These are phyloP conservation scores for Leguminivora glycinivorella DNA, from an alignment of 1,140 invertebrate species.

Conservation along the genomic window DNA sequence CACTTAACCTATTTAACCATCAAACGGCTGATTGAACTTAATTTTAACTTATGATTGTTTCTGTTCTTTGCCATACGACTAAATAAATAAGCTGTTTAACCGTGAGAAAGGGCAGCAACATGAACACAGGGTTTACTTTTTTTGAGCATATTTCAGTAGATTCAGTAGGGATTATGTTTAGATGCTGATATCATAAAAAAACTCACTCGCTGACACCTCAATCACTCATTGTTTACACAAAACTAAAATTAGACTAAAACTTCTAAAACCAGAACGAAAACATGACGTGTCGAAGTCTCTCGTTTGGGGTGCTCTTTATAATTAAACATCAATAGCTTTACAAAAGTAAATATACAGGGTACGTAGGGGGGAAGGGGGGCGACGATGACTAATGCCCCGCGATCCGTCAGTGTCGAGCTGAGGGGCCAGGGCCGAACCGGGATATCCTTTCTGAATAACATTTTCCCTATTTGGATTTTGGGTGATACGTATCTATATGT, in stretches of 20 bases:
- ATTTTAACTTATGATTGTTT: no score
- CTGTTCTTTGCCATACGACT: no score
- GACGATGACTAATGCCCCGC: slow-evolving; percentile 74
- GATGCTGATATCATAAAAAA: no score
- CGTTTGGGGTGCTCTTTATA: slow-evolving; percentile 70
- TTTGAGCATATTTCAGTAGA: background rate
- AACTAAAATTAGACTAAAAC: slow-evolving; percentile 33
- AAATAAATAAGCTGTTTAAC: no score
- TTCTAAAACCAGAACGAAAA: slow-evolving; percentile 47
- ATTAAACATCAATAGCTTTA: slow-evolving; percentile 79
- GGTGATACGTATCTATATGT: slow-evolving; percentile 74
- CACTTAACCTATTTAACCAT: no score
- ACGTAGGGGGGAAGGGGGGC: slow-evolving; percentile 57
- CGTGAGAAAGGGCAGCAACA: no score
- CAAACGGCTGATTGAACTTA: no score
- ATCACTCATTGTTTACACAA: slow-evolving; percentile 9
- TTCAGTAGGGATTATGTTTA: no score
- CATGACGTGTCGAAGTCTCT: slow-evolving; percentile 60
- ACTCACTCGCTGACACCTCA: background rate
- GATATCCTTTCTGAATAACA: slow-evolving; percentile 71
- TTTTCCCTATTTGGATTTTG: slow-evolving; percentile 59
- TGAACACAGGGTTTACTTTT: no score
- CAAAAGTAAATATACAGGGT: slow-evolving; percentile 78
- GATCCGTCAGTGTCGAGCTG: slow-evolving; percentile 72
- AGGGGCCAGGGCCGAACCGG: slow-evolving; percentile 66